Conservation (phyloP, 2,797 vertebrate species). For the Tinamus major region DNA sequence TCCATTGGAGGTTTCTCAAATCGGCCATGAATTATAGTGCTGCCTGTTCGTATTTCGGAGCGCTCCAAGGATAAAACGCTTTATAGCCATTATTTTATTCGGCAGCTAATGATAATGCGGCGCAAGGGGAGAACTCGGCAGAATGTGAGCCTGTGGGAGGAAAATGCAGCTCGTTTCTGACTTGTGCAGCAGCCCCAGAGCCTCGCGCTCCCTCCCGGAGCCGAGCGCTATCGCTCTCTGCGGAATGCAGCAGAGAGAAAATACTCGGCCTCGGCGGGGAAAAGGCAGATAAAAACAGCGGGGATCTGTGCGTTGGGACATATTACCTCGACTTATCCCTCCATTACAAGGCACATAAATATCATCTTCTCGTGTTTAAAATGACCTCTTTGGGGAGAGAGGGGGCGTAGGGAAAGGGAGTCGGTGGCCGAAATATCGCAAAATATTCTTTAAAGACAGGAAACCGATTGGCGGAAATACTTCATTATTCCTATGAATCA, state of each 20-base stretch:
- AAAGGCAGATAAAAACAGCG: slow-evolving; percentile 61
- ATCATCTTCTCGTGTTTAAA: slow-evolving; percentile 57
- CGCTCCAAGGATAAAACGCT: slow-evolving; percentile 9
- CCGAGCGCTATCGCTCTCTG: neutral
- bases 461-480: slow-evolving; percentile 17
- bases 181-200: neutral
- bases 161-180: neutral
- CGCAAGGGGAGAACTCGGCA: neutral
- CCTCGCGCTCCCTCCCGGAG: neutral
- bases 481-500: slow-evolving; percentile 10
- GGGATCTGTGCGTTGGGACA: slow-evolving; percentile 38
- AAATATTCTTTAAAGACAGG: neutral
- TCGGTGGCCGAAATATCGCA: neutral
- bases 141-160: neutral
- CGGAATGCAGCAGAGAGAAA: slow-evolving; percentile 41
- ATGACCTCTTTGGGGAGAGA: slow-evolving; percentile 56
- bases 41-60: neutral
- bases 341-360: slow-evolving; percentile 37
- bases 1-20: neutral
- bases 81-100: slow-evolving; percentile 37
- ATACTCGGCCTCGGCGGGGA: slow-evolving; percentile 56
- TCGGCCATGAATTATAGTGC: neutral
- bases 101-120: neutral
- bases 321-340: neutral
- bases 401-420: slow-evolving; percentile 2